Conservation (phyloP, 1,140 invertebrate species). For the Parasteatoda tepidariorum region DNA sequence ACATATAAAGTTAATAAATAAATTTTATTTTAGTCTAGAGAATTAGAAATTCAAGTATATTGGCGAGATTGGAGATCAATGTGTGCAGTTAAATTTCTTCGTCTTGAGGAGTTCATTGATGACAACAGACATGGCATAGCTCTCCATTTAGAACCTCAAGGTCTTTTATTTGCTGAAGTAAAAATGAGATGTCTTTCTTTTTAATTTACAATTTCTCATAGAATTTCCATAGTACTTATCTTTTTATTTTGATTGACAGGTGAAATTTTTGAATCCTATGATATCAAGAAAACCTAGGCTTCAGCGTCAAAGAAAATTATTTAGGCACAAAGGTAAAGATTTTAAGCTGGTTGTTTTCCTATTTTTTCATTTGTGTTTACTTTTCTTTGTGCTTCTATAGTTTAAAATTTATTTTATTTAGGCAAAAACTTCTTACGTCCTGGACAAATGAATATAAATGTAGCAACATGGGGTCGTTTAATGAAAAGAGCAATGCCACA, state of each 20-base stretch:
- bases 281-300: constrained; percentile 97
- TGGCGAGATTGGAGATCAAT: constrained; percentile 96
- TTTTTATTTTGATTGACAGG: constrained; percentile 74
- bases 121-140: constrained; percentile 97
- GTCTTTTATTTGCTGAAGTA: constrained; percentile 96
- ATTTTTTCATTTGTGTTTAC: neutral
- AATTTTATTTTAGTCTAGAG: constrained; percentile 86
- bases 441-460: constrained; percentile 98
- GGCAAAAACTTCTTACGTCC: constrained; percentile 93
- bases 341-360: no score
- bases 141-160: constrained; percentile 96
- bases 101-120: constrained; percentile 98
- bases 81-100: constrained; percentile 96
- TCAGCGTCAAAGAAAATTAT: constrained; percentile 96
- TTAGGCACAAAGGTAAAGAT: constrained; percentile 93
- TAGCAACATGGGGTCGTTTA: constrained; percentile 94
- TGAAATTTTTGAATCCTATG: constrained; percentile 98
- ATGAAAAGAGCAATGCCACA: constrained; percentile 76
- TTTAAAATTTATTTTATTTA: constrained; percentile 64
- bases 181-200: constrained; percentile 71
- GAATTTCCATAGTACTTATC: constrained; percentile 50
- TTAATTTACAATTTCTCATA: no score
- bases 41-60: constrained; percentile 97
- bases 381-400: neutral
- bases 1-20: no score